Conservation (phyloP, 1,140 invertebrate species). For the Lysiphlebus fabarum region DNA sequence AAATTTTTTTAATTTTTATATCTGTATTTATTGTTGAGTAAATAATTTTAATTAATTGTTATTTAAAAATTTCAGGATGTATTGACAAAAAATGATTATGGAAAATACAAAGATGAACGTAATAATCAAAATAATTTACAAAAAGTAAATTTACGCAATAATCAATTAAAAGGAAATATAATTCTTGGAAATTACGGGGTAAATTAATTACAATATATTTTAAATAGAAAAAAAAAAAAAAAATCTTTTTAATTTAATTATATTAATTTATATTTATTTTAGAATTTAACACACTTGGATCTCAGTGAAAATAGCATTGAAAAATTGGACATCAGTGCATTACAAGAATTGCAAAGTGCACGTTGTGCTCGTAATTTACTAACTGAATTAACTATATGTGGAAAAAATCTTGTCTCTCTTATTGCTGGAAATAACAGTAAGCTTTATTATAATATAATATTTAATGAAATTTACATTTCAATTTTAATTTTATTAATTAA, state of each 20-base stretch:
- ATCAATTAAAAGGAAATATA: slow-evolving; percentile 76
- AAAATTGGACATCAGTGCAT: slow-evolving; percentile 68
- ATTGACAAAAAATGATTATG: slow-evolving; percentile 43
- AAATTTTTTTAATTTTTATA: too few relatives aligned
- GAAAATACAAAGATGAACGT: slow-evolving; percentile 45
- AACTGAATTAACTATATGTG: slow-evolving; percentile 67
- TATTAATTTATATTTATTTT: slow-evolving; percentile 34
- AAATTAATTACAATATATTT: slow-evolving; percentile 42
- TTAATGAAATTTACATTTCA: slow-evolving; percentile 11
- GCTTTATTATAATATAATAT: slow-evolving; percentile 27
- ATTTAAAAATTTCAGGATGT: slow-evolving; percentile 40
- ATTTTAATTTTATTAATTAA: slow-evolving; percentile 14
- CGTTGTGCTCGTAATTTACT: slow-evolving; percentile 71
- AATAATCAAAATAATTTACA: slow-evolving; percentile 58
- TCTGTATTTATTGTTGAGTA: too few relatives aligned
- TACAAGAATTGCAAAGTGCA: slow-evolving; percentile 66
- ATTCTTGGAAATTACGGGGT: slow-evolving; percentile 81
- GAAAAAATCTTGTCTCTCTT: slow-evolving; percentile 64
- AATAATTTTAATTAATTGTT: neutral
- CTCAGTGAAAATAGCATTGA: slow-evolving; percentile 78
- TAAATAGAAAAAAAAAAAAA: neutral
- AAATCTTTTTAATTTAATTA: slow-evolving; percentile 12
- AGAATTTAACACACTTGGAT: slow-evolving; percentile 71
- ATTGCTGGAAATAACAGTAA: slow-evolving; percentile 75
- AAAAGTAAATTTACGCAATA: slow-evolving; percentile 70